These are phyloP conservation scores for Dryobates pubescens DNA, from an alignment of 2,797 vertebrate species.

Conservation along the genomic window DNA sequence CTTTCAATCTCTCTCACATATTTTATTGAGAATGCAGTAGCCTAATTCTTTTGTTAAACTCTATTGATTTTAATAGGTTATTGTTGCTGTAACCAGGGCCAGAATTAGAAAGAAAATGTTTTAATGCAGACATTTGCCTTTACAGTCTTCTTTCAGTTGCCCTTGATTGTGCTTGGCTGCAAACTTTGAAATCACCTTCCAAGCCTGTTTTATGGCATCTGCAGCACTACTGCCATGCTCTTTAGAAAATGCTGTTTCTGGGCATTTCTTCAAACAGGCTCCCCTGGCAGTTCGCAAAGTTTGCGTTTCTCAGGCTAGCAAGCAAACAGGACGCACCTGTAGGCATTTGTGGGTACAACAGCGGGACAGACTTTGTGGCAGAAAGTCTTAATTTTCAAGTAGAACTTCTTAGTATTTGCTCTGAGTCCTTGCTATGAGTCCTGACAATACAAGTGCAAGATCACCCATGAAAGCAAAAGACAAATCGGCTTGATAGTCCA, in stretches of 20 bases:
- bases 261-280: background rate
- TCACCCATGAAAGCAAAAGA: background rate
- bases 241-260: background rate
- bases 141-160: background rate
- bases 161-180: background rate
- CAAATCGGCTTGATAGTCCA: background rate
- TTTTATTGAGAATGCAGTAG: background rate
- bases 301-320: background rate
- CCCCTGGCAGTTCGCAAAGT: background rate
- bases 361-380: background rate
- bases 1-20: background rate
- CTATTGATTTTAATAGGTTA: background rate
- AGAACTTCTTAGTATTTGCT: background rate
- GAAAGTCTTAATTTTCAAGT: background rate
- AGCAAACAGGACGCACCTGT: background rate
- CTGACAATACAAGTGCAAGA: background rate
- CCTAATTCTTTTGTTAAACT: constrained; percentile 14
- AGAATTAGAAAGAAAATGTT: background rate
- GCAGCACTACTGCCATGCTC: background rate
- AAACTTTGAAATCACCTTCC: background rate
- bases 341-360: background rate
- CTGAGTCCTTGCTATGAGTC: background rate
- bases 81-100: background rate
- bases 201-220: background rate
- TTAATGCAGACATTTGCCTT: background rate